Evolutionary conservation across 1,140 invertebrate species (phyloP).

Genomic region (Drosophila seguyi): DNA sequence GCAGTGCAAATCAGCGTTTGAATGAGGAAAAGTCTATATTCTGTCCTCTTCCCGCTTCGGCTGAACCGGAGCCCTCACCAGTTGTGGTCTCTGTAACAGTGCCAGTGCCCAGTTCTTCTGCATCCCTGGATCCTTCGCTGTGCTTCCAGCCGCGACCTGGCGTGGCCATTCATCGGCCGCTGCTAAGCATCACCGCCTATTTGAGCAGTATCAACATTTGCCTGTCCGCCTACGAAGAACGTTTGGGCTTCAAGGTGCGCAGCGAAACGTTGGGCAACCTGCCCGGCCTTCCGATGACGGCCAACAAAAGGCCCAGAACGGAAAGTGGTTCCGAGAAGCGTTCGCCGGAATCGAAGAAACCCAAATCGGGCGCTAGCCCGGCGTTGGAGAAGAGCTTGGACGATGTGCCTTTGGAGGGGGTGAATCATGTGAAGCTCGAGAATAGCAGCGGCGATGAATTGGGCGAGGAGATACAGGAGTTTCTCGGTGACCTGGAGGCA

Average conservation of each 20-base stretch:
- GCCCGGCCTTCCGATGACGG: conserved; percentile 26
- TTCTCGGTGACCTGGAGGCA: conserved; percentile 31
- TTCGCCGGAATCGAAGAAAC: conserved; percentile 84
- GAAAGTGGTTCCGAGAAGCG: conserved; percentile 86
- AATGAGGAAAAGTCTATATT: conserved; percentile 55
- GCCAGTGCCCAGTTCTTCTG: background rate
- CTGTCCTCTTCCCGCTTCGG: background rate
- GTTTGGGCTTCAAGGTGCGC: conserved; percentile 87
- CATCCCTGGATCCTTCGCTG: conserved; percentile 54
- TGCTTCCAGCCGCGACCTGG: conserved; percentile 85
- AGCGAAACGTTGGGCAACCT: conserved; percentile 75
- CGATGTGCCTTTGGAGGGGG: conserved; percentile 21
- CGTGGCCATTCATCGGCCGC: conserved; percentile 88
- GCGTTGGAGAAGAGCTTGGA: conserved; percentile 57
- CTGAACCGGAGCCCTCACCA: background rate
- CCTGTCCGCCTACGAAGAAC: conserved; percentile 90
- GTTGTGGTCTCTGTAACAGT: background rate
- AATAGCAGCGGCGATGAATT: conserved; percentile 71
- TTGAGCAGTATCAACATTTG: conserved; percentile 91
- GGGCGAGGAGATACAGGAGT: conserved; percentile 67
- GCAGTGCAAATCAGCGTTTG: conserved; percentile 86
- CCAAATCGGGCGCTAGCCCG: conserved; percentile 42
- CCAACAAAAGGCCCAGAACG: conserved; percentile 86
- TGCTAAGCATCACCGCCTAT: conserved; percentile 90
- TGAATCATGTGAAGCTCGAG: conserved; percentile 54